Evolutionary conservation across 2,113 vertebrate species (phyloP).

Genomic region (Oreochromis tanganicae): DNA sequence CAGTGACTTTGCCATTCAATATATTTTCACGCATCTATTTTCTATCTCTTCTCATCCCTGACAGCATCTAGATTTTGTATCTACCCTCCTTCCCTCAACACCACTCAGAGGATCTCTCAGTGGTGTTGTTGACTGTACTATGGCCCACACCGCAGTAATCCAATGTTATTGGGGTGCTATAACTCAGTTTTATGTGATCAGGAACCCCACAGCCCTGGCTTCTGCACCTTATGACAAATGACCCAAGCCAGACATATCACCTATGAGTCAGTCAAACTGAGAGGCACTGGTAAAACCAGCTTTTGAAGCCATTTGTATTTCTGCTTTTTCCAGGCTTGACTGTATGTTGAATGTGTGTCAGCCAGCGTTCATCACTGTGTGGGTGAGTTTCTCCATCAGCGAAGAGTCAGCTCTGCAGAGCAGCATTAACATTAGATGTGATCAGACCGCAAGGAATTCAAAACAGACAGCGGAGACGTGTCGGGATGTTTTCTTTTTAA

Average conservation of each 20-base stretch:
- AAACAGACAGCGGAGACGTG: constrained; percentile 34
- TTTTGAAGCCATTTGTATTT: constrained; percentile 7
- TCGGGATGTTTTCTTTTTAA: constrained; percentile 22
- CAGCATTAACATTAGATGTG: constrained; percentile 40
- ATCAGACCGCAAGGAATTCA: constrained; percentile 41
- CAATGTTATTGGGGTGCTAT: constrained; percentile 26
- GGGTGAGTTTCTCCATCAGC: constrained; percentile 16
- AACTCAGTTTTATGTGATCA: constrained; percentile 61
- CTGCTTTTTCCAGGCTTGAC: neutral
- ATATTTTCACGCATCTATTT: neutral
- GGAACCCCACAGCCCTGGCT: constrained; percentile 13
- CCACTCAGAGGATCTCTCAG: constrained; percentile 13
- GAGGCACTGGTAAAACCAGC: constrained; percentile 18
- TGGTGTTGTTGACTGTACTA: constrained; percentile 20
- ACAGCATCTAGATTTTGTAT: neutral
- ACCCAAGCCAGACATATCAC: constrained; percentile 14
- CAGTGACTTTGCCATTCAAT: neutral
- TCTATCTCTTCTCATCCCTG: neutral
- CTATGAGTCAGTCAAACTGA: constrained; percentile 24
- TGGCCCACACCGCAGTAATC: constrained; percentile 36
- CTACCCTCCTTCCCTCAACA: neutral
- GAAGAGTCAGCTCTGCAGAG: neutral
- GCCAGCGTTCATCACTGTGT: neutral
- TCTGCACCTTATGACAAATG: constrained; percentile 41
- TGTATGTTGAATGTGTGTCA: constrained; percentile 8